phyloP scores from a whole-genome alignment of 53 echinoderm and acorn worm genomes.

The Zoroaster sp. region DNA sequence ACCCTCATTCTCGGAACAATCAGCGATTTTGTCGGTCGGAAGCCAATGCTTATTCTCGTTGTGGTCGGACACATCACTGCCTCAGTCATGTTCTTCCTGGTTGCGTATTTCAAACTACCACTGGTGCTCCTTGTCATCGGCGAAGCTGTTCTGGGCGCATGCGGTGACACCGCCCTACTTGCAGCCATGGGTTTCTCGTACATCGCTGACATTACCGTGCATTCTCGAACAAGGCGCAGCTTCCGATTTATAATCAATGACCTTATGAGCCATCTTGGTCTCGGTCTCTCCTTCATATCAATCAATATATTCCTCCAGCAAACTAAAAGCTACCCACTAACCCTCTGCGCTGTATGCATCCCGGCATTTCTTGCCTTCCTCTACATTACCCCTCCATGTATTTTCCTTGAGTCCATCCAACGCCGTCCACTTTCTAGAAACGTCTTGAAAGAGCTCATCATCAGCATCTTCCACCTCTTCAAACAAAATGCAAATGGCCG shows the following conservation, averaged over 20 bases:
- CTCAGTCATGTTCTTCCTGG: constrained; percentile 15
- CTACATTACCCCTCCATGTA: constrained; percentile 50
- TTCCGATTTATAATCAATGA: constrained; percentile 37
- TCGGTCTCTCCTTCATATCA: constrained; percentile 30
- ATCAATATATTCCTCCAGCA: constrained; percentile 24
- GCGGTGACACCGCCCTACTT: constrained; percentile 39
- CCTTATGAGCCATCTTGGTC: constrained; percentile 29
- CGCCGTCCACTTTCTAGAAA: background rate
- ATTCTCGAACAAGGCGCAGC: constrained; percentile 1
- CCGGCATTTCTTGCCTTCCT: constrained; percentile 10
- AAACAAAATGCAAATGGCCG: background rate
- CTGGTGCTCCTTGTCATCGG: constrained; percentile 6
- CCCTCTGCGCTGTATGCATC: background rate
- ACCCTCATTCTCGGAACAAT: constrained; percentile 30
- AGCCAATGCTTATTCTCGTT: constrained; percentile 45
- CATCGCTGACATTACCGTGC: constrained; percentile 47
- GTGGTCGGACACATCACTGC: constrained; percentile 53
- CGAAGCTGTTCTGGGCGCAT: constrained; percentile 34
- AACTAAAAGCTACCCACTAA: constrained; percentile 6
- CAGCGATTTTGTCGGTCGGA: constrained; percentile 55
- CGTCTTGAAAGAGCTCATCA: constrained; percentile 33
- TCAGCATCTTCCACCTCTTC: constrained; percentile 20
- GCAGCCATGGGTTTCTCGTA: constrained; percentile 29
- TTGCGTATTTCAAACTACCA: background rate
- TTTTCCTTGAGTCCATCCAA: constrained; percentile 47